Evolutionary conservation across 2,888 invertebrate species (phyloP).

Genomic region (Sinotaia quadrata): DNA sequence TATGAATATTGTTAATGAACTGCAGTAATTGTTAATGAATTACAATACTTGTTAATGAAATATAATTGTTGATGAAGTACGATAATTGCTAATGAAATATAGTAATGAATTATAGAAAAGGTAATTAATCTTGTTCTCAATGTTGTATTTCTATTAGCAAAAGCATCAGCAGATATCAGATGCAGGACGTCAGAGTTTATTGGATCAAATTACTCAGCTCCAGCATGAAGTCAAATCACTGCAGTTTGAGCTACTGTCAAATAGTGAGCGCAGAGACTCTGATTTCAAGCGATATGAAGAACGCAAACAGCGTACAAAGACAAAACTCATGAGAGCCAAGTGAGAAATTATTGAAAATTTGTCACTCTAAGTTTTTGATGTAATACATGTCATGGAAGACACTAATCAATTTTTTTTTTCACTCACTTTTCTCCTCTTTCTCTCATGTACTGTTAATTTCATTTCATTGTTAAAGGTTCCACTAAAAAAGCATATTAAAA

Average conservation of each 20-base stretch:
- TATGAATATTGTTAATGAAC: too few relatives aligned
- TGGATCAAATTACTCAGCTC: conserved; percentile 59
- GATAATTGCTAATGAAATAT: too few relatives aligned
- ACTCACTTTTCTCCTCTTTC: too few relatives aligned
- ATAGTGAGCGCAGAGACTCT: conserved; percentile 59
- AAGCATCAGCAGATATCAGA: conserved; percentile 60
- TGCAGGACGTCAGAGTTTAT: conserved; percentile 54
- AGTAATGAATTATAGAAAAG: too few relatives aligned
- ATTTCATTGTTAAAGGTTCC: too few relatives aligned
- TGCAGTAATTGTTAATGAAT: too few relatives aligned
- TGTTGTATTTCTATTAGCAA: background rate
- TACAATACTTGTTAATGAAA: too few relatives aligned
- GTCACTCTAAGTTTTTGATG: background rate
- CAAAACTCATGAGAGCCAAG: conserved; percentile 63
- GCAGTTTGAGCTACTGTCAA: conserved; percentile 58
- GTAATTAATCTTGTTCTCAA: background rate
- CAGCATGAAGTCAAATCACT: conserved; percentile 63
- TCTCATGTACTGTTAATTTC: too few relatives aligned
- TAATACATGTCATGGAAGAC: too few relatives aligned
- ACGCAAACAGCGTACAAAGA: conserved; percentile 60
- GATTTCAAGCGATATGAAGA: conserved; percentile 62
- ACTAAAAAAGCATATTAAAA: too few relatives aligned
- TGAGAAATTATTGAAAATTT: conserved; percentile 27
- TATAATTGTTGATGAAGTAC: too few relatives aligned
- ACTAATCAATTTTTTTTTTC: too few relatives aligned